These are phyloP conservation scores for Meta bourneti DNA, from an alignment of 2,888 invertebrate genomes.

Conservation along the genomic window DNA sequence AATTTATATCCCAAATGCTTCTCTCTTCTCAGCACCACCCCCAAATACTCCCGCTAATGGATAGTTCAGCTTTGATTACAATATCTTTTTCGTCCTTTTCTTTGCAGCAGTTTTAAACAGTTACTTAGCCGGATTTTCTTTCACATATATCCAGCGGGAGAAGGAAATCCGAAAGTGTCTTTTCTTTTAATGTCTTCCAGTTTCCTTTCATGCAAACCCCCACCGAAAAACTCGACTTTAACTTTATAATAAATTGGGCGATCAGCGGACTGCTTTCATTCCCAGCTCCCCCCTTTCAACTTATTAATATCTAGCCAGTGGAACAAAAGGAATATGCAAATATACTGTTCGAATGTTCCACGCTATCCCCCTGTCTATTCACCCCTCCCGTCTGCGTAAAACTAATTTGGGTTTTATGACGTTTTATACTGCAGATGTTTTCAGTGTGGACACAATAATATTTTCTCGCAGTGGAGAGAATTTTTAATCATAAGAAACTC, in stretches of 20 bases:
- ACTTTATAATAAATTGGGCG: constrained; percentile 55
- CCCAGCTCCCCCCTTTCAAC: neutral
- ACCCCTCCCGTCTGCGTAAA: constrained; percentile 15
- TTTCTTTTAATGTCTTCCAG: constrained; percentile 22
- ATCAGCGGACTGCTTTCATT: constrained; percentile 29
- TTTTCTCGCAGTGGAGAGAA: constrained; percentile 41
- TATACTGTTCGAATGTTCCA: constrained; percentile 16
- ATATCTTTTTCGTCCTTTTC: neutral
- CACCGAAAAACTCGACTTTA: constrained; percentile 24
- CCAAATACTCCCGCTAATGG: neutral
- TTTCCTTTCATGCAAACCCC: neutral
- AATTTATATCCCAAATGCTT: neutral
- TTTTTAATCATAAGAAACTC: constrained; percentile 50
- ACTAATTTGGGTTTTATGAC: constrained; percentile 67
- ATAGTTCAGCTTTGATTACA: neutral
- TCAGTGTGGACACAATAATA: constrained; percentile 48
- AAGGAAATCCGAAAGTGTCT: neutral
- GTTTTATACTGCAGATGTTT: constrained; percentile 64
- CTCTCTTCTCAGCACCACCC: neutral
- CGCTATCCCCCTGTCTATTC: neutral
- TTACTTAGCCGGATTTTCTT: neutral
- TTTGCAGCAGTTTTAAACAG: neutral
- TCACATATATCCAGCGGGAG: neutral
- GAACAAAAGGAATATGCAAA: constrained; percentile 63
- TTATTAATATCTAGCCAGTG: constrained; percentile 47